phyloP scores from a whole-genome alignment of 2,888 invertebrate species.

The Halictus quadricinctus region DNA sequence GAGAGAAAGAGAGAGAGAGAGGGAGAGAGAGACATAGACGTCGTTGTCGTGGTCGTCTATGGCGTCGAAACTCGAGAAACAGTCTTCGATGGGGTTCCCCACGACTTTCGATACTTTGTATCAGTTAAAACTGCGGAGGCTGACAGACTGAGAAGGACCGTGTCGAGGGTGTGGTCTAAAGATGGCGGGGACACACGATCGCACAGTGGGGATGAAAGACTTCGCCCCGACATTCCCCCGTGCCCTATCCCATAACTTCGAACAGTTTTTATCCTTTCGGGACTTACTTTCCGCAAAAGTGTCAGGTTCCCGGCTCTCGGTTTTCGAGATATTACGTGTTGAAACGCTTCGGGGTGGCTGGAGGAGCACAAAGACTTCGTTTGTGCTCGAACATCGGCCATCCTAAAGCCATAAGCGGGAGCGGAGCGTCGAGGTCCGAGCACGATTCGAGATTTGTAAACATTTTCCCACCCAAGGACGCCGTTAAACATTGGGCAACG shows the following conservation, averaged over 20 bases:
- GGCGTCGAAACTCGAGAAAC: neutral
- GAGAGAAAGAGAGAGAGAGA: neutral
- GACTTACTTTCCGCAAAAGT: slow-evolving; percentile 5
- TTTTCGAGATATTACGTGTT: slow-evolving; percentile 11
- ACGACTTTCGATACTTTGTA: neutral
- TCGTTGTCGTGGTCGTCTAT: neutral
- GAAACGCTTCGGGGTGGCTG: neutral
- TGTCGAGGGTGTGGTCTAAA: slow-evolving; percentile 16
- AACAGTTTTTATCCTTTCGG: slow-evolving; percentile 11
- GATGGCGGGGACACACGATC: neutral
- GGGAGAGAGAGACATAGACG: neutral
- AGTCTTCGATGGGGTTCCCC: neutral
- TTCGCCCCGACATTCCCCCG: too few species aligned
- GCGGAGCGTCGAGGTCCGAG: neutral
- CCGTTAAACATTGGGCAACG: neutral
- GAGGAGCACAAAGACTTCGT: neutral
- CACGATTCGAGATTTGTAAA: neutral
- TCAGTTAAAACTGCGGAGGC: slow-evolving; percentile 8
- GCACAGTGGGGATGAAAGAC: neutral
- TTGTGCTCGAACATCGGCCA: neutral
- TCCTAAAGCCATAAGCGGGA: neutral
- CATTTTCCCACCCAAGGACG: neutral
- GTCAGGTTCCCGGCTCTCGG: neutral
- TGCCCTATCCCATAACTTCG: slow-evolving; percentile 8
- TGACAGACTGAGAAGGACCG: neutral